Evolutionary conservation across 2,888 invertebrate species (phyloP).

Genomic region (Thymelicus acteon): DNA sequence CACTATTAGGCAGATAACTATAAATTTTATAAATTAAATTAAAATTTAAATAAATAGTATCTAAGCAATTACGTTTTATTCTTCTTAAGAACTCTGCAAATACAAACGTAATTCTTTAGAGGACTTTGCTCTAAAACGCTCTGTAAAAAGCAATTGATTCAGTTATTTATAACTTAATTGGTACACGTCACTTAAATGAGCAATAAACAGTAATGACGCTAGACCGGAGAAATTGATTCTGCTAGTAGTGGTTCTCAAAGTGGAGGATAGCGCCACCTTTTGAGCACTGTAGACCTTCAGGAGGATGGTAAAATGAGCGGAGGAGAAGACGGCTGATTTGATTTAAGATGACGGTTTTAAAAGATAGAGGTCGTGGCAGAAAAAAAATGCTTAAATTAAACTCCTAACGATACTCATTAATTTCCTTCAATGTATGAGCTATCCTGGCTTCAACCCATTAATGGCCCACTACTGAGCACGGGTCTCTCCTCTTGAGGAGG

Average conservation of each 20-base stretch:
- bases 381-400: not conserved
- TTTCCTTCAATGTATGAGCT: not conserved
- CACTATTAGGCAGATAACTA: no score
- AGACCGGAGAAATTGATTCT: slow-evolving; percentile 43
- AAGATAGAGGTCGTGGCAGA: no score
- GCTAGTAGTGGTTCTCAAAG: not conserved
- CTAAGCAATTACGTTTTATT: slow-evolving; percentile 3
- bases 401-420: not conserved
- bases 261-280: no score
- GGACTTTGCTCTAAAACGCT: slow-evolving; percentile 1
- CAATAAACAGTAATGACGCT: slow-evolving; percentile 41
- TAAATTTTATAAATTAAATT: no score
- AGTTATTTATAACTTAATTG: slow-evolving; percentile 39
- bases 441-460: no score
- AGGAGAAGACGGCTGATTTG: no score
- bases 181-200: slow-evolving; percentile 40
- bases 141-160: slow-evolving; percentile 39
- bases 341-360: no score
- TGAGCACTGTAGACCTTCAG: no score
- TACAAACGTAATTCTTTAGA: slow-evolving; percentile 8
- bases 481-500: no score
- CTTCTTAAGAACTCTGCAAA: slow-evolving; percentile 13
- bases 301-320: no score
- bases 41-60: not conserved
- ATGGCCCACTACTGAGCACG: no score